These are phyloP conservation scores for Condylura cristata DNA, from an alignment of 2,113 vertebrate genomes.

Conservation along the genomic window DNA sequence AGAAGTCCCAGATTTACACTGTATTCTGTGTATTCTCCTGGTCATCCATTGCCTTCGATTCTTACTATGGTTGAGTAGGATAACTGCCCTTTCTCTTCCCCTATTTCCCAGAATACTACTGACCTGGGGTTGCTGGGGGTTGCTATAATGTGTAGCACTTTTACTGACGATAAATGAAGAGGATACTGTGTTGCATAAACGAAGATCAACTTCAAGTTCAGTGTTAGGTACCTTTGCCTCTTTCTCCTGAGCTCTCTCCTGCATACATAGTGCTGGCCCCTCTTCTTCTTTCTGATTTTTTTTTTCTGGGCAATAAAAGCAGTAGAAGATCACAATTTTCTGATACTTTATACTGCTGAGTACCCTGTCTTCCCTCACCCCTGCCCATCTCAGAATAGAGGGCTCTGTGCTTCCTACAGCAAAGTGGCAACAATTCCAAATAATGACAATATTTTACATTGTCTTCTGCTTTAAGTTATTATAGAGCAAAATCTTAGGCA, in stretches of 20 bases:
- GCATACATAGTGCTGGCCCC: not conserved
- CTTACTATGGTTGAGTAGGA: not conserved
- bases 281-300: not conserved
- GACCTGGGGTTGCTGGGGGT: not conserved
- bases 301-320: not conserved
- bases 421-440: not conserved
- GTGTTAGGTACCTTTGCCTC: not conserved
- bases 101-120: not conserved
- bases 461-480: not conserved
- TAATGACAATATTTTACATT: not conserved
- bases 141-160: not conserved
- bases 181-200: not conserved
- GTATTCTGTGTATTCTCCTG: not conserved
- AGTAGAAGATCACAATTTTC: not conserved
- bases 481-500: not conserved
- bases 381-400: not conserved
- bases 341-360: not conserved
- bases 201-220: not conserved
- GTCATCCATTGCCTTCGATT: not conserved
- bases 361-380: not conserved
- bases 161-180: not conserved
- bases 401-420: no score
- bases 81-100: not conserved
- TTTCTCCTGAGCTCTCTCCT: not conserved
- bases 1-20: not conserved